Evolutionary conservation across 2,113 vertebrate species (phyloP).

Genomic region (Bostrychus sinensis): DNA sequence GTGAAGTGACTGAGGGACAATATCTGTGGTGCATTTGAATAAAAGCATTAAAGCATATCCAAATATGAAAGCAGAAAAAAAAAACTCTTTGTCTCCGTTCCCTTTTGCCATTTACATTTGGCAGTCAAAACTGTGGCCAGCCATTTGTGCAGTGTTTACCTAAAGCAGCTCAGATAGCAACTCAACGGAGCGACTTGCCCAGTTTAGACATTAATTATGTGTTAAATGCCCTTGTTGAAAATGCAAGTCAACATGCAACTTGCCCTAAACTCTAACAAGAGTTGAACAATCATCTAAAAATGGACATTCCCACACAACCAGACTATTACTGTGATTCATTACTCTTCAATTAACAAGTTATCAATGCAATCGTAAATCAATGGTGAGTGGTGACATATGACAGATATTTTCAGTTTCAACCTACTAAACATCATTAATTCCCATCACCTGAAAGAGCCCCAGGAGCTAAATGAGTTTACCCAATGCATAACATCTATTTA

Average conservation of each 20-base stretch:
- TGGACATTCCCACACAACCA: constrained; percentile 61
- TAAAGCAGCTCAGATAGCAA: constrained; percentile 60
- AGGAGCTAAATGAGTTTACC: constrained; percentile 81
- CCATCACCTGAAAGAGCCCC: constrained; percentile 80
- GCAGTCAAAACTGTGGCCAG: constrained; percentile 82
- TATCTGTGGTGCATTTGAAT: constrained; percentile 81
- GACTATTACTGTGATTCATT: constrained; percentile 73
- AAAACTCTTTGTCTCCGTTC: constrained; percentile 37
- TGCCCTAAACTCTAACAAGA: constrained; percentile 53
- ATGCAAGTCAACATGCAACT: constrained; percentile 57
- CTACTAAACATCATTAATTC: constrained; percentile 83
- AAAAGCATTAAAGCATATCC: constrained; percentile 80
- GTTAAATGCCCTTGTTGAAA: constrained; percentile 67
- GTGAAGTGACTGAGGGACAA: constrained; percentile 69
- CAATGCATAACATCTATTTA: constrained; percentile 79
- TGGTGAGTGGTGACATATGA: constrained; percentile 78
- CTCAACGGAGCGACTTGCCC: constrained; percentile 28
- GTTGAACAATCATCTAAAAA: constrained; percentile 57
- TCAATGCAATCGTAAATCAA: constrained; percentile 78
- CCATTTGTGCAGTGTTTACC: constrained; percentile 68
- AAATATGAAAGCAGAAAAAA: constrained; percentile 63
- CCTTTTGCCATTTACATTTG: constrained; percentile 81
- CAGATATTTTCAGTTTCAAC: constrained; percentile 79
- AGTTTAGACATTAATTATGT: constrained; percentile 63
- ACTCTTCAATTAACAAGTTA: constrained; percentile 80